Conservation (phyloP, 2,113 vertebrate species). For the Pheucticus melanocephalus region DNA sequence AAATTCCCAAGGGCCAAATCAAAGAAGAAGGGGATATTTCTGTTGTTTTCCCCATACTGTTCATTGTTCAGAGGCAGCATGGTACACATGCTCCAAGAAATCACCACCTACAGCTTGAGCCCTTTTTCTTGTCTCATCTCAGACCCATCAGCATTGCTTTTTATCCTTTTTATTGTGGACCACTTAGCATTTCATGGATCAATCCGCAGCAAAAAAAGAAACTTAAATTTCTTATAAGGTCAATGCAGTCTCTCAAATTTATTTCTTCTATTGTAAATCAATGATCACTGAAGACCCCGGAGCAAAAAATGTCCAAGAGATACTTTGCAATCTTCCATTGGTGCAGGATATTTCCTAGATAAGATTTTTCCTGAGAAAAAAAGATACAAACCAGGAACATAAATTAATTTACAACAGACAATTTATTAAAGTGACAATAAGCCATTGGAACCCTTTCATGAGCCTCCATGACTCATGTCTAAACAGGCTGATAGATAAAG, state of each 20-base stretch:
- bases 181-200: background rate
- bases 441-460: background rate
- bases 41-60: background rate
- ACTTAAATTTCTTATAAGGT: background rate
- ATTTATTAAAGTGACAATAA: background rate
- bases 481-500: background rate
- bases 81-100: accelerated
- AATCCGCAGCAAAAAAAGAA: background rate
- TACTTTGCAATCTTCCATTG: background rate
- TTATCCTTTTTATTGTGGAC: background rate
- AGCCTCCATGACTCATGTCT: background rate
- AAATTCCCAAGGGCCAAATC: background rate
- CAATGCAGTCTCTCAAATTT: background rate
- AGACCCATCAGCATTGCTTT: background rate
- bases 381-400: background rate
- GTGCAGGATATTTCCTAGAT: background rate
- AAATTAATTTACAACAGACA: background rate
- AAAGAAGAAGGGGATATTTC: background rate
- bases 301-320: background rate
- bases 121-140: background rate
- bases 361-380: background rate
- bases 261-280: background rate
- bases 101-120: background rate
- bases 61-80: background rate
- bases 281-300: background rate